Evolutionary conservation across 2,888 invertebrate species (phyloP), one percentile per base, ranked within the genome.

Genomic region (Trypoxylon attenuatum): DNA sequence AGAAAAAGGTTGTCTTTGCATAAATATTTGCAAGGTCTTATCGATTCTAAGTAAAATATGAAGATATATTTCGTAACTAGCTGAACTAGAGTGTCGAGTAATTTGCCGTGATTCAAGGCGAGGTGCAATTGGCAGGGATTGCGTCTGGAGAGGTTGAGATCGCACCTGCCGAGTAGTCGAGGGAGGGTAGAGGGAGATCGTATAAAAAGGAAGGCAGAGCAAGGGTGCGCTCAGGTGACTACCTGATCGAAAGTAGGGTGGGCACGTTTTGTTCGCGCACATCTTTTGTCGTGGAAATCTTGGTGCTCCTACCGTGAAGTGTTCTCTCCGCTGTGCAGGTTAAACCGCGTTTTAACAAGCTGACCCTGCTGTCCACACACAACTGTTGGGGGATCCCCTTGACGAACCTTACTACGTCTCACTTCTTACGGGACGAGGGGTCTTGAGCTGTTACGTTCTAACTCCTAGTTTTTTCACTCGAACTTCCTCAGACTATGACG

Each of bases 241-340:
- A 73, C 83, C 82, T 83, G 82, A 82, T 78, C 74, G 72, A 69
- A 72, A 71, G 67, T 70, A 71, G 70, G 77, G 77, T 77, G 73
- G 58, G 66, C 77, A 64, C 64, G 76, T 78, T 81, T 79, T 76
- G 76, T 78, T 60, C 65, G 59, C 55, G 43, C 49, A 19, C 27
- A 50, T 60, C 56, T 75, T 79, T 84, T 84, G 81, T 83, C 79
- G 81, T 82, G 80, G 77, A 80, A 82, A 84, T 83, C 81, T n/a
- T 77, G 60, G 59, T 78, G 73, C 76, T 74, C 79, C 79, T 73
- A 56, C 56, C 54, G 47, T 43, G 42, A 22, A 16, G 47, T 42
- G 29, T 22, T 60, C 64, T 59, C 58, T 51, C 55, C 43, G n/a
- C n/a, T n/a, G n/a, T n/a, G 43, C 75, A 71, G 71, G 76, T 79